These are phyloP conservation scores for Antedon mediterranea DNA, from an alignment of 53 echinoderm and acorn worm genomes.

Conservation along the genomic window DNA sequence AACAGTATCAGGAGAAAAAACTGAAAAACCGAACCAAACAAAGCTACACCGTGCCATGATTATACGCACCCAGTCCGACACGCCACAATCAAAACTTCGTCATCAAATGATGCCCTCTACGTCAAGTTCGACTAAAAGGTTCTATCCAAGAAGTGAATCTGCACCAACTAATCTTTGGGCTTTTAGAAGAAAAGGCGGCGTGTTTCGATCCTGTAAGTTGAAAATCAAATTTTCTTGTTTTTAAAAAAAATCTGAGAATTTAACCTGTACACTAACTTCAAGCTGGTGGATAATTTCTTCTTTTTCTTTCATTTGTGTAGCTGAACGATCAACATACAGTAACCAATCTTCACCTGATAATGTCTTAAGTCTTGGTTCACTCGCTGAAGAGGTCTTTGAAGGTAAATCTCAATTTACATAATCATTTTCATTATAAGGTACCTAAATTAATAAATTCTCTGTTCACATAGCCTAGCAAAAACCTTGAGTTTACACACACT, in stretches of 20 bases:
- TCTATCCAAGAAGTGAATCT: not conserved
- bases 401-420: conserved; percentile 12
- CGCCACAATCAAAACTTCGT: not conserved
- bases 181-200: not conserved
- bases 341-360: not conserved
- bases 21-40: not conserved
- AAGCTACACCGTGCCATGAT: not conserved
- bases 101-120: not conserved
- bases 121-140: not conserved
- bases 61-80: not conserved
- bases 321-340: conserved; percentile 84
- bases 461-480: too few species aligned
- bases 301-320: too few species aligned
- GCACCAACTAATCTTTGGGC: not conserved
- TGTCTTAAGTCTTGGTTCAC: conserved; percentile 1
- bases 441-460: too few species aligned
- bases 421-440: too few species aligned
- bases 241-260: not conserved
- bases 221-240: too few species aligned
- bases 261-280: too few species aligned
- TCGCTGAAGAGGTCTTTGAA: conserved; percentile 41
- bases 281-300: not conserved
- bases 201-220: not conserved
- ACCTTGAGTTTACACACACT: too few species aligned
- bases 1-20: not conserved